Evolutionary conservation across 2,113 vertebrate species (phyloP), one percentile per base, ranked within the genome.

Genomic region (Fulmarus glacialis): DNA sequence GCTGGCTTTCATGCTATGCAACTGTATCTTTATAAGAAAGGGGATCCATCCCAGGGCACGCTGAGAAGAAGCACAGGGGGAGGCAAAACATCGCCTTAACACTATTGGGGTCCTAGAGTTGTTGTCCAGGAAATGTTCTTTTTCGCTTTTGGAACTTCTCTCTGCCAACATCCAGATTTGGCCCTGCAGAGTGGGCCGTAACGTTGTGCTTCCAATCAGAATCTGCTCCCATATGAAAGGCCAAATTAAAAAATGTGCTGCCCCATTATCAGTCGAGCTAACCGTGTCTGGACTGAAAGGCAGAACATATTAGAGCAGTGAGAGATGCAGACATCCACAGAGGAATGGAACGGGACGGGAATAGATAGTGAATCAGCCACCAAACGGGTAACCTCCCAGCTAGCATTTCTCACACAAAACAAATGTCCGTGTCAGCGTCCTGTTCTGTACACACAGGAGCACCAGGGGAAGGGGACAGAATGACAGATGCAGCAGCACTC

Each of bases 311-410:
- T 16, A 77, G 53, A 90, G 66, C 81, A 79, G 64, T 21, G 64
- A 90, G 71, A 85, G 85, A 63, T n/a, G 70, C 1, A 4, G 87
- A 58, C 64, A 78, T 87, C 58, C 78, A 79, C 8, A 8, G 26
- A 94, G 84, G 84, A 95, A 94, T 82, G 87, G 91, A 87, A 92
- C 1, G 2, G 58, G 81, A 89, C 11, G 0, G 84, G 91, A 96
- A 95, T 82, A 93, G 93, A 71, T 5, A 60, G 48, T 85, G 91
- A 89, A 87, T 95, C 95, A 96, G 89, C 60, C 73, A 43, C 53
- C 93, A 85, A 93, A 80, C 1, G 53, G 94, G 95, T 63, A 93
- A 87, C 9, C n/a, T 79, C 87, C 63, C 89, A 74, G 80, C 82
- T 48, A 75, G 64, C 87, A 26, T 63, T 89, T 82, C 89, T 90